Evolutionary conservation across 2,113 vertebrate genomes (phyloP).

Genomic region (Nesoenas mayeri): DNA sequence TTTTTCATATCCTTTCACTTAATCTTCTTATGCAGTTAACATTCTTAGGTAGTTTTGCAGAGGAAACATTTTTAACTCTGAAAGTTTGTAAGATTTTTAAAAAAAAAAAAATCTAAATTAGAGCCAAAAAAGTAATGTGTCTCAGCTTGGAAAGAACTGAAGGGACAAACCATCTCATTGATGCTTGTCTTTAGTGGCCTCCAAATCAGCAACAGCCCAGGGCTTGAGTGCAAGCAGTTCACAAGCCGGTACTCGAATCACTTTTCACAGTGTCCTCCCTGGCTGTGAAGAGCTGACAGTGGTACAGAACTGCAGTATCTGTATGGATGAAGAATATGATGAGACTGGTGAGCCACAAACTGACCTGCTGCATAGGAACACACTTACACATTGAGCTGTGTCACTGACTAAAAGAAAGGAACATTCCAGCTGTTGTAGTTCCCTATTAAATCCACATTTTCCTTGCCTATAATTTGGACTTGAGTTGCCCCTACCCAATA

Average conservation of each 20-base stretch:
- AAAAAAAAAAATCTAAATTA: neutral
- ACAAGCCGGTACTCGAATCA: rapidly evolving
- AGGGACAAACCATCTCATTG: neutral
- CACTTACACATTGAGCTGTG: neutral
- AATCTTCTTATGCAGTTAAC: neutral
- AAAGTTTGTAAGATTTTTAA: neutral
- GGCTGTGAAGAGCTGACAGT: neutral
- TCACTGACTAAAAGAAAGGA: neutral
- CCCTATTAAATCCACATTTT: neutral
- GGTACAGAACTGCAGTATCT: neutral
- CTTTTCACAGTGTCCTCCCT: neutral
- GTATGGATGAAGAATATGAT: neutral
- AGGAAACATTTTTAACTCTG: neutral
- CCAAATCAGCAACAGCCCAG: neutral
- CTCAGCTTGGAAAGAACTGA: neutral
- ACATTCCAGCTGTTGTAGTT: neutral
- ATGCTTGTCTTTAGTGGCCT: neutral
- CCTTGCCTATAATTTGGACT: neutral
- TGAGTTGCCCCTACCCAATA: neutral
- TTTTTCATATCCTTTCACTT: neutral
- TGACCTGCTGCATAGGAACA: rapidly evolving
- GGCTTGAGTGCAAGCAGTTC: neutral
- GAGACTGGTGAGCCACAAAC: neutral
- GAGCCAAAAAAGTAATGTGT: neutral
- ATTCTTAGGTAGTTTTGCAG: neutral